Base-by-base conservation (phyloP, 1,140 invertebrate genomes). In the Cydia amplana region DNA sequence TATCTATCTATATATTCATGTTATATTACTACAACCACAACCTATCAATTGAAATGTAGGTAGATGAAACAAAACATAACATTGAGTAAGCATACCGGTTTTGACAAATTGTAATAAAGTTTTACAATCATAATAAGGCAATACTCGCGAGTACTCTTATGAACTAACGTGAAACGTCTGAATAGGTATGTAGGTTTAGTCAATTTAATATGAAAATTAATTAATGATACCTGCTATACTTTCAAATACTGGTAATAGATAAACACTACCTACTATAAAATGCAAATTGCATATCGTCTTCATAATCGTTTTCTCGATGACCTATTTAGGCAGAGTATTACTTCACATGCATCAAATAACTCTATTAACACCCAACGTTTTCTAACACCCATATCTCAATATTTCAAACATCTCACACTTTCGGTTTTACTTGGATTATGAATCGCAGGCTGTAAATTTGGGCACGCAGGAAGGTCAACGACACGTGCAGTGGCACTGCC, bases 371-470 rank as follows among this genome's bases (percentile, higher is more conserved):
- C 4, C 49, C 16, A 55, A 55, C 51, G 10, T 23, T 60, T 23
- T 60, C 20, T 60, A 60, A 60, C 55, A 60, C 55, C 55, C n/a
- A 51, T 51, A 51, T 51, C 4, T 4, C n/a, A 55, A 55, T 1
- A 60, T 23, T 60, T 23, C 20, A 60, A 60, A 23, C 55, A 60
- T 23, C 10, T 60, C 6, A 60, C 55, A 60, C 55, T 60, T 60
- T 60, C 55, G 20, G 1, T 60, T 60, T 60, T 60, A 60, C 20
- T 60, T 23, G 55, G 20, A 60, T 23, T 60, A 60, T 60, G 55
- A 23, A 60, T 60, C 55, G 18, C 55, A 60, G 55, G 20, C 55
- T 23, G 20, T 60, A 23, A 18, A 12, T 60, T 60, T 60, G 55
- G 55, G 55, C 20, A 23, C 55, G 20, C 55, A 4, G 10, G 16